phyloP scores from a whole-genome alignment of 2,888 invertebrate genomes.

The Aromia moschata region DNA sequence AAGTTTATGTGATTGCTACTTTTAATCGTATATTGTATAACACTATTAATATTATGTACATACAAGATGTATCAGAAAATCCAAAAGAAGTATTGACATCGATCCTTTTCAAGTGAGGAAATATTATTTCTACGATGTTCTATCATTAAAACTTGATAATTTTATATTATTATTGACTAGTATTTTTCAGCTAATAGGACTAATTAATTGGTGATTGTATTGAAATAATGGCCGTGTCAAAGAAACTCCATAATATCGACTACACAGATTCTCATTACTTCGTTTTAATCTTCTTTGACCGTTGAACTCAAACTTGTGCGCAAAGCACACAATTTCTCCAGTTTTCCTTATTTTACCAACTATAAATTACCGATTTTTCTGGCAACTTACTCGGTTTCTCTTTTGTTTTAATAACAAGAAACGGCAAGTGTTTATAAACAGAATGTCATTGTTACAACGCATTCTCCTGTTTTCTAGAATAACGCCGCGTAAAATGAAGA shows the following conservation, averaged over 20 bases:
- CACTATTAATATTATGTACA: no score
- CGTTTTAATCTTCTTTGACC: constrained; percentile 5
- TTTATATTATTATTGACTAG: neutral
- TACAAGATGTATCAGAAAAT: no score
- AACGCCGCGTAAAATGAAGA: no score
- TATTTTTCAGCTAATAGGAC: neutral
- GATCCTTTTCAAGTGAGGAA: no score
- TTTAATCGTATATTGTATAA: no score
- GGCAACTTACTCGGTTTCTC: constrained; percentile 4
- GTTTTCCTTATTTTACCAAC: constrained; percentile 9
- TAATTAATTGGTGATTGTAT: neutral
- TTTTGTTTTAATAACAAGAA: constrained; percentile 5
- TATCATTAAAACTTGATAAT: neutral
- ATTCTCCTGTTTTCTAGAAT: no score
- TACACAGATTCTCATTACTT: neutral
- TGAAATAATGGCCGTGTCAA: no score
- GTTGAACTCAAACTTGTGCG: neutral
- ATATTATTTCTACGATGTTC: no score
- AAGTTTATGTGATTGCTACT: no score
- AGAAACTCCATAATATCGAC: neutral
- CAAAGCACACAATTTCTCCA: constrained; percentile 5
- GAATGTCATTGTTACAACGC: neutral
- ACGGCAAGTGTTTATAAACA: constrained; percentile 1
- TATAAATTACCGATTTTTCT: constrained; percentile 7
- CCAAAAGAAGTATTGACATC: no score